Evolutionary conservation across 2,888 invertebrate species (phyloP).

Genomic region (Coleophora flavipennella): DNA sequence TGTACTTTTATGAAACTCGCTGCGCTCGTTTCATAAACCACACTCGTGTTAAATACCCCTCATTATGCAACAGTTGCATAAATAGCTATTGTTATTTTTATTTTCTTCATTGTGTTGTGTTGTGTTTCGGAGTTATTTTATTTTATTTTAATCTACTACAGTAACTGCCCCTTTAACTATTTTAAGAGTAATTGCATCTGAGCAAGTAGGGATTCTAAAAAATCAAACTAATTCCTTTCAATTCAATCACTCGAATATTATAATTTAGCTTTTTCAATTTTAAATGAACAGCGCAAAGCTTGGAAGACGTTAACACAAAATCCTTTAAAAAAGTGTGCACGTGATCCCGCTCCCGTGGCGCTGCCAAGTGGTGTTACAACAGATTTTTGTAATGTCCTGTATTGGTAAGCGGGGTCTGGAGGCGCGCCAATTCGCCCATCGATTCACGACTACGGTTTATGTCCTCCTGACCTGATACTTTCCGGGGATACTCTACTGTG

Average conservation of each 20-base stretch:
- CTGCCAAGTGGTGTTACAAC: constrained; percentile 67
- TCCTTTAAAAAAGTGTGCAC: constrained; percentile 63
- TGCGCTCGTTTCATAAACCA: too few relatives aligned
- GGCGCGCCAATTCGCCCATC: constrained; percentile 61
- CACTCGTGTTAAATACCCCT: too few relatives aligned
- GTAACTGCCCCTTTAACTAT: too few relatives aligned
- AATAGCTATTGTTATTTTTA: too few relatives aligned
- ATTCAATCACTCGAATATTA: constrained; percentile 32
- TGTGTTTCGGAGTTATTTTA: too few relatives aligned
- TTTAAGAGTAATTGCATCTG: too few relatives aligned
- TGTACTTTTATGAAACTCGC: too few relatives aligned
- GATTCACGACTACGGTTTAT: constrained; percentile 64
- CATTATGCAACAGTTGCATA: too few relatives aligned
- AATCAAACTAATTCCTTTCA: too few relatives aligned
- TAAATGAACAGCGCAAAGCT: constrained; percentile 52
- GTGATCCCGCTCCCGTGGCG: constrained; percentile 40
- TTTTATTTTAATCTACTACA: too few relatives aligned
- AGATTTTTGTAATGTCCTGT: constrained; percentile 68
- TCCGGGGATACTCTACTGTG: constrained; percentile 28
- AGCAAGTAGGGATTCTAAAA: too few relatives aligned
- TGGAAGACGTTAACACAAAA: constrained; percentile 47
- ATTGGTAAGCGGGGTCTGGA: constrained; percentile 65
- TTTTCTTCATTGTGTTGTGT: too few relatives aligned
- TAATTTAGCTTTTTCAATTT: constrained; percentile 36
- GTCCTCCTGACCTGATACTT: constrained; percentile 54